phyloP scores from a whole-genome alignment of 2,113 vertebrate species.

The Malaclemys terrapin region DNA sequence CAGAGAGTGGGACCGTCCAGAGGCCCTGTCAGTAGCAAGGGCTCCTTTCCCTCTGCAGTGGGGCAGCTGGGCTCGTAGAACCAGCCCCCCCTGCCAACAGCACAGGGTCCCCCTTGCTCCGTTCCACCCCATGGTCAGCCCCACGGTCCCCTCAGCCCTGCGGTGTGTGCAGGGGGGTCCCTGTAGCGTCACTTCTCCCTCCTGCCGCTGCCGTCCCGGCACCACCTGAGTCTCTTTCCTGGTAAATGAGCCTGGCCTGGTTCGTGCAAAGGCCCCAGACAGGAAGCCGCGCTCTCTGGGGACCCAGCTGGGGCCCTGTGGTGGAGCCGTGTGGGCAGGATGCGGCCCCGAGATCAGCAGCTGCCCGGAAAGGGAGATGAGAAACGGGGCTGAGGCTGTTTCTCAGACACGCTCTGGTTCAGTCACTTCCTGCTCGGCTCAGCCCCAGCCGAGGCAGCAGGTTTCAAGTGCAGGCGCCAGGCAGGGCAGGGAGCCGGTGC shows the following conservation, averaged over 20 bases:
- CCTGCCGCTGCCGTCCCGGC: neutral
- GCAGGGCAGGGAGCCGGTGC: neutral
- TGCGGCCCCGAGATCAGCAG: neutral
- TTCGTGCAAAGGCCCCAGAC: neutral
- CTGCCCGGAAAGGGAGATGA: neutral
- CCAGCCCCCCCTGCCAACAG: neutral
- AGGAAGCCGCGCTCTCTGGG: neutral
- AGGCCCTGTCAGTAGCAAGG: neutral
- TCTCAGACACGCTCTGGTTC: neutral
- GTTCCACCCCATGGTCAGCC: neutral
- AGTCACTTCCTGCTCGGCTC: neutral
- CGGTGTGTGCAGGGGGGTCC: neutral
- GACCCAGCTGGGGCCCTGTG: neutral
- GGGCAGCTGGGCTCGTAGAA: too few species aligned
- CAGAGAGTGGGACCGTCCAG: neutral
- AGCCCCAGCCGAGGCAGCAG: neutral
- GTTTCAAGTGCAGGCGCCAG: neutral
- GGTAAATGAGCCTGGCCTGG: neutral
- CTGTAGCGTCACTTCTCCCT: neutral
- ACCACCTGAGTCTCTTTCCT: neutral
- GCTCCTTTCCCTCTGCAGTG: neutral
- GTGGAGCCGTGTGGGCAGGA: neutral
- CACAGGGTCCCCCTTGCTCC: neutral
- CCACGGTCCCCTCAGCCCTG: neutral
- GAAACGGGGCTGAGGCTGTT: neutral